phyloP scores from a whole-genome alignment of 1,140 invertebrate species.

The Drosophila asahinai region DNA sequence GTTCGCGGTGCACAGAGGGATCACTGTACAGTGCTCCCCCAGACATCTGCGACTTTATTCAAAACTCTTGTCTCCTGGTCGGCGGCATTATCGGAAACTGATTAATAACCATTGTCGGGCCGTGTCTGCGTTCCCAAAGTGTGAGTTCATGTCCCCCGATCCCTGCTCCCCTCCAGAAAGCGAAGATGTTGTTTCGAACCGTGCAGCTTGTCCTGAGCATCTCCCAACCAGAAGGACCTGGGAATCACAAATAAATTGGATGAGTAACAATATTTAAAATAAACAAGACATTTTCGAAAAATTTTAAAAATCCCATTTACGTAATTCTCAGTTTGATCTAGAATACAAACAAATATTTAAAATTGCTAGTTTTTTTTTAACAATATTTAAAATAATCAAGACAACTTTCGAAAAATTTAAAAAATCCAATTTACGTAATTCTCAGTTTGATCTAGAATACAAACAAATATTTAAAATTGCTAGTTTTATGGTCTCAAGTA shows the following conservation, averaged over 20 bases:
- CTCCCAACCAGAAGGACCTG: slow-evolving; percentile 44
- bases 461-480: no score
- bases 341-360: no score
- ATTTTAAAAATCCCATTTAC: not conserved
- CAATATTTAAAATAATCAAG: not conserved
- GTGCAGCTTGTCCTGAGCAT: slow-evolving; percentile 58
- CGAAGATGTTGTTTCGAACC: slow-evolving; percentile 70
- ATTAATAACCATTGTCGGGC: slow-evolving; percentile 78
- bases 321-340: not conserved
- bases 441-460: no score
- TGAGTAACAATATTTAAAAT: not conserved
- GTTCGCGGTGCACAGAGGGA: slow-evolving; percentile 31
- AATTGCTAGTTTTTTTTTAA: not conserved
- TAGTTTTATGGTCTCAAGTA: no score
- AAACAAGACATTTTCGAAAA: not conserved
- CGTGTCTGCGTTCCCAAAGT: slow-evolving; percentile 32
- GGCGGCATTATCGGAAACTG: slow-evolving; percentile 78
- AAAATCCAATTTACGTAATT: not conserved
- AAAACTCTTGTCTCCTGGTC: slow-evolving; percentile 71
- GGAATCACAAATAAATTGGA: slow-evolving; percentile 18
- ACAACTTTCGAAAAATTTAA: not conserved
- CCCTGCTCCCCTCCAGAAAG: slow-evolving; percentile 1
- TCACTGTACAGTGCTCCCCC: slow-evolving; percentile 8
- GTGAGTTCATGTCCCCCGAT: slow-evolving; percentile 14
- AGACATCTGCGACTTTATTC: slow-evolving; percentile 61